Evolutionary conservation across 1,140 invertebrate genomes (phyloP), one percentile per base, ranked within the genome.

Genomic region (Amphibalanus amphitrite): DNA sequence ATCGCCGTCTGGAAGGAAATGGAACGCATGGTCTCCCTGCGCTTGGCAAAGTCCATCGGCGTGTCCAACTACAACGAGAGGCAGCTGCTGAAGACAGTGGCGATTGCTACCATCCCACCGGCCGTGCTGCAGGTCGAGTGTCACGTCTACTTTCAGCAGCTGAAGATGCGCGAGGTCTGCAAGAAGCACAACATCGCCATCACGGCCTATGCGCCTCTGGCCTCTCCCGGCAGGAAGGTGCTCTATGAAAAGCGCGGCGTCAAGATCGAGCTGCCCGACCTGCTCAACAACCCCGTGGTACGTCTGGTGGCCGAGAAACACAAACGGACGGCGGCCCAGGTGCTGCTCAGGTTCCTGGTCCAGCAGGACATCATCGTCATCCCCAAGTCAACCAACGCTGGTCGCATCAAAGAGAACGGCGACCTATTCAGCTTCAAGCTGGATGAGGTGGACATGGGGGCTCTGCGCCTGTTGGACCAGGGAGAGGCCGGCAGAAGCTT

Each of bases 81-180:
- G 23, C 78, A 80, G 69, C 73, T 81, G 29, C 70, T 75, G 29
- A 72, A 76, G 28, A 75, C 78, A 29, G 33, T 69, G 26, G 68
- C 72, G 3, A 80, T 80, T 29, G 86, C 86, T 0, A 84, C 80
- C 47, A 87, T 95, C 28, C 88, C 87, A 71, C 94, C 93, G 0
- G 86, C 86, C 4, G 86, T 84, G 15, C 87, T 90, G 77, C 92
- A 93, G 83, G 87, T 90, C 15, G 84, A 85, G 75, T 76, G 80
- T 33, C 80, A 85, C 75, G 78, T 77, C 0, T 83, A 82, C 74
- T 79, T 82, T 40, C 81, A 82, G 69, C 83, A 85, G 74, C 75
- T 76, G 0, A 73, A 78, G 25, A 74, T 85, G 28, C 69, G 76
- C 23, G 74, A 78, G 47, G 80, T 77, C 71, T 84, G 83, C 74